Base-by-base conservation (phyloP, 2,888 invertebrate genomes). In the Tribolium freemani region DNA sequence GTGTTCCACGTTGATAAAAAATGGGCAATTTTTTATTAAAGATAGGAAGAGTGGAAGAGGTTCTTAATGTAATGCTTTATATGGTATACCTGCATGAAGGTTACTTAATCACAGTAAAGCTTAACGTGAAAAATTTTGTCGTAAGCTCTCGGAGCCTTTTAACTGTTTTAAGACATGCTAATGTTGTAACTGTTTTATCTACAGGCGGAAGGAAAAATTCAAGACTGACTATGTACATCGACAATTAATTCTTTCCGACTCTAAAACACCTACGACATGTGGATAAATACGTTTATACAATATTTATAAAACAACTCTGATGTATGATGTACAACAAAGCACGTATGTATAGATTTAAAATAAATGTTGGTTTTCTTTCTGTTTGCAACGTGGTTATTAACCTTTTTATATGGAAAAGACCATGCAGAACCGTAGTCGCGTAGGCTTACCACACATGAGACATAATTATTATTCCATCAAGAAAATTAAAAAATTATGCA, bases 1-100 rank as follows among this genome's bases (percentile, higher is more conserved):
- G 26, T 56, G 56, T 51, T 38, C 8, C 38, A 38, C n/a, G 8
- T 38, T 71, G 71, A 71, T 71, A 64, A 71, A 70, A 64, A 26
- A 31, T 31, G 50, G 4, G 9, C 46, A 48, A 61, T 70, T 63
- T 70, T 67, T 69, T 58, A 61, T 46, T 26, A 38, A 44, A 58
- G 58, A 48, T 2, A 54, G 21, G n/a, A 10, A 16, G 16, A 8
- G 9, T 38, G 26, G 26, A 26, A 26, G 26, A 26, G 38, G 38
- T 38, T 38, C 38, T 38, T 38, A 38, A 38, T 9, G 9, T 61
- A 61, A 61, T 38, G 38, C 9, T 6, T 61, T 60, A 45, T 11
- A 60, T 45, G 26, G 60, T 6, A 16, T 16, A 38, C 16, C 45
- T 60, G 10, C 50, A 8, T 21, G 11, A 61, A 48, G 38, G 38